Evolutionary conservation across 2,888 invertebrate species (phyloP).

Genomic region (Metacarcinus magister): DNA sequence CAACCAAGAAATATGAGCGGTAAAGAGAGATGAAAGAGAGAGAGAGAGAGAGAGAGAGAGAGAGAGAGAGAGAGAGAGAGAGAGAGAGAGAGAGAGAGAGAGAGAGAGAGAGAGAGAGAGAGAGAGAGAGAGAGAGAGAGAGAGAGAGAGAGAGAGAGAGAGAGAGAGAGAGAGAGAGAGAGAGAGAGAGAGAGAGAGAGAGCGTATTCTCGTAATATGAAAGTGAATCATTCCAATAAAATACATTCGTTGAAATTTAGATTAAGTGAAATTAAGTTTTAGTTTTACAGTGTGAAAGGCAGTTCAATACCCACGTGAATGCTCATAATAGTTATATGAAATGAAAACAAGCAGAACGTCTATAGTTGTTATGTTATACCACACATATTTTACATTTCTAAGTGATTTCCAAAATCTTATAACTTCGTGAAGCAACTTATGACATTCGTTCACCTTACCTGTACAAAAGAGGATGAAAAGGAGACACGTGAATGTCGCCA

Average conservation of each 20-base stretch:
- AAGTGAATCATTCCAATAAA: neutral
- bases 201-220: neutral
- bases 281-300: neutral
- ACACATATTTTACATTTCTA: neutral
- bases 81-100: too few relatives aligned
- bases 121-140: too few relatives aligned
- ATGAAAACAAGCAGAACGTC: neutral
- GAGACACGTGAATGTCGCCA: neutral
- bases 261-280: neutral
- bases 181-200: neutral
- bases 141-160: too few relatives aligned
- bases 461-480: constrained; percentile 32
- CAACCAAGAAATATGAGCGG: neutral
- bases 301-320: neutral
- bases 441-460: neutral
- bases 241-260: neutral
- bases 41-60: too few relatives aligned
- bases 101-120: too few relatives aligned
- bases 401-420: too few relatives aligned
- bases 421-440: neutral
- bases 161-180: too few relatives aligned
- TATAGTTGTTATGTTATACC: neutral
- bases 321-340: neutral
- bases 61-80: too few relatives aligned
- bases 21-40: neutral